Base-by-base conservation (phyloP, 2,113 vertebrate genomes). In the Polypterus bichir region DNA sequence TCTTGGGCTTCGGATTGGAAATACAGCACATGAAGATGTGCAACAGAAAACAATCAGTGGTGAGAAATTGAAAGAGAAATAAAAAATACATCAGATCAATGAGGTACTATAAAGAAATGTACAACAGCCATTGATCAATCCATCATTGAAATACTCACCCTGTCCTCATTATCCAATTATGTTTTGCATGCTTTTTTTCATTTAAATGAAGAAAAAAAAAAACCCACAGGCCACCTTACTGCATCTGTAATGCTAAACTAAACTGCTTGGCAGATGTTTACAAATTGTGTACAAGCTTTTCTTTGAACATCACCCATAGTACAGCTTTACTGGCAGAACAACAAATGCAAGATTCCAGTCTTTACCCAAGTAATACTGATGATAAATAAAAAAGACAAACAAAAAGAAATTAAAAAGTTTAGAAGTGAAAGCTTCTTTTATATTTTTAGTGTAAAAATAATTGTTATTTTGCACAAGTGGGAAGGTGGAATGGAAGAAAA, bases 381-480 rank as follows among this genome's bases (percentile, higher is more conserved):
- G 76, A 79, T 79, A 76, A 73, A 70, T 81, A 81, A 80, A 73
- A 58, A 73, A 78, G 68, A 61, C 75, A 64, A 60, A 66, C 70
- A 76, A 81, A 51, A 9, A 51, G 61, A 64, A 49, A 48, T 61
- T 54, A 65, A 69, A 66, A 72, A 61, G 57, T 64, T 47, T 65
- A 66, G 57, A 67, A 63, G 46, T 62, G 52, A 77, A 78, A 87
- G 79, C 80, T 77, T 78, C 65, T 59, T 66, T 61, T 60, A 11
- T 46, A 56, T 58, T 61, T 68, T 87, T 83, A 80, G 82, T 88
- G 86, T 89, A 91, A 91, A 91, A 92, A 91, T 81, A 86, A 90
- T 83, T 78, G 80, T 87, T 86, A 89, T 85, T 89, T 86, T 83
- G 85, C 70, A 83, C 80, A 84, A 75, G 75, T 78, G 80, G 74